Conservation (phyloP, 2,797 vertebrate genomes). For the Pyrocephalus nanus region DNA sequence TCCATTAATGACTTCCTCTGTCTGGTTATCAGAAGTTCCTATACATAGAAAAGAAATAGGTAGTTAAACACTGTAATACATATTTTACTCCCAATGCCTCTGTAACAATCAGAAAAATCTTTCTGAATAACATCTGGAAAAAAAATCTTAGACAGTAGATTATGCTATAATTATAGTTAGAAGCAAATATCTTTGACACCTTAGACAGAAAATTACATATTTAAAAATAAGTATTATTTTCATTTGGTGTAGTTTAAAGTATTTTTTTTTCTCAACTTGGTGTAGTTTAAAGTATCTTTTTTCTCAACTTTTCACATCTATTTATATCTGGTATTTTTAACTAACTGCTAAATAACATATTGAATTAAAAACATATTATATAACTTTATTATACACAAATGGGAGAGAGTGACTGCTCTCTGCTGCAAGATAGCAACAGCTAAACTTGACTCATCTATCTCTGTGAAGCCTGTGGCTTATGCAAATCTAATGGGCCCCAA, state of each 20-base stretch:
- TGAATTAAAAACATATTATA: not conserved
- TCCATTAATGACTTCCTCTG: constrained; percentile 70
- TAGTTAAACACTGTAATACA: not conserved
- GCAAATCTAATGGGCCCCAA: not conserved
- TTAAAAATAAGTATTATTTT: not conserved
- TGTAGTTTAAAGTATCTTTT: not conserved
- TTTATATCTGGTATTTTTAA: not conserved
- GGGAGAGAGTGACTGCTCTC: not conserved
- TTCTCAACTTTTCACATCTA: not conserved
- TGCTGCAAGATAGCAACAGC: not conserved
- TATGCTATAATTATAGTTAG: not conserved
- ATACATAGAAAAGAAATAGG: not conserved
- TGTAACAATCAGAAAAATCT: not conserved
- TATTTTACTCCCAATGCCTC: not conserved
- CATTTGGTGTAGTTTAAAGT: not conserved
- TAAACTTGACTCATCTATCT: not conserved
- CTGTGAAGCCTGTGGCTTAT: not conserved
- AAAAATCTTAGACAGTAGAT: not conserved
- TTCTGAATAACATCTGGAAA: not conserved
- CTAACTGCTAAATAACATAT: not conserved
- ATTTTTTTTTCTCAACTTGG: not conserved
- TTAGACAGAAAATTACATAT: not conserved
- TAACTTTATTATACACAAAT: not conserved
- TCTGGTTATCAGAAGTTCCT: constrained; percentile 64
- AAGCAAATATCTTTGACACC: not conserved